Conservation (phyloP, 2,888 invertebrate genomes). For the Iphiclides podalirius region DNA sequence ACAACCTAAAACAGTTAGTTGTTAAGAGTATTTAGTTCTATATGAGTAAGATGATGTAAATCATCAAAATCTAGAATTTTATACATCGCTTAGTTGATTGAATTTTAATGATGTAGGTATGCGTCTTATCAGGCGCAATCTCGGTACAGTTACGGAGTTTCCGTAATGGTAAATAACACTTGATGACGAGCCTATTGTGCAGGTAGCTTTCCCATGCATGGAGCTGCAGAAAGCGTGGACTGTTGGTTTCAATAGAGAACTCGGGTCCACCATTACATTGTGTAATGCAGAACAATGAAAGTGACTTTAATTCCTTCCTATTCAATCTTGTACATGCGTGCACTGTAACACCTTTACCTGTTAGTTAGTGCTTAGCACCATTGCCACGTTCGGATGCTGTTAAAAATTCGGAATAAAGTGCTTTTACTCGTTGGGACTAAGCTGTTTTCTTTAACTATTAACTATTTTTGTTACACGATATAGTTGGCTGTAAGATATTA, state of each 20-base stretch:
- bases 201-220: conserved; percentile 34
- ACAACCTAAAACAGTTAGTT: too few species aligned
- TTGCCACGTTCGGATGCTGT: too few species aligned
- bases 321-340: conserved; percentile 1
- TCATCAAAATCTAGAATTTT: too few species aligned
- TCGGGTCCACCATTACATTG: conserved; percentile 4
- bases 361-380: too few species aligned
- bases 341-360: too few species aligned
- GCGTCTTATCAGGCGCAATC: conserved; percentile 5
- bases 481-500: too few species aligned
- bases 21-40: too few species aligned
- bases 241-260: conserved; percentile 7
- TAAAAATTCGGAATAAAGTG: too few species aligned
- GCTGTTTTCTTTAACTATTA: too few species aligned
- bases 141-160: conserved; percentile 3
- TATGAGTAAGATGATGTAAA: too few species aligned
- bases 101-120: not conserved
- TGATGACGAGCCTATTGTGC: conserved; percentile 22
- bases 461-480: too few species aligned
- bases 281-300: conserved; percentile 17
- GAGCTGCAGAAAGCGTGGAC: conserved; percentile 34
- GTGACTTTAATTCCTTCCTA: conserved; percentile 11
- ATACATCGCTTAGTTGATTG: not conserved
- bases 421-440: too few species aligned
- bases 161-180: conserved; percentile 4